Evolutionary conservation across 2,797 vertebrate genomes (phyloP), one percentile per base, ranked within the genome.

Genomic region (Pseudotriccus pelzelni): DNA sequence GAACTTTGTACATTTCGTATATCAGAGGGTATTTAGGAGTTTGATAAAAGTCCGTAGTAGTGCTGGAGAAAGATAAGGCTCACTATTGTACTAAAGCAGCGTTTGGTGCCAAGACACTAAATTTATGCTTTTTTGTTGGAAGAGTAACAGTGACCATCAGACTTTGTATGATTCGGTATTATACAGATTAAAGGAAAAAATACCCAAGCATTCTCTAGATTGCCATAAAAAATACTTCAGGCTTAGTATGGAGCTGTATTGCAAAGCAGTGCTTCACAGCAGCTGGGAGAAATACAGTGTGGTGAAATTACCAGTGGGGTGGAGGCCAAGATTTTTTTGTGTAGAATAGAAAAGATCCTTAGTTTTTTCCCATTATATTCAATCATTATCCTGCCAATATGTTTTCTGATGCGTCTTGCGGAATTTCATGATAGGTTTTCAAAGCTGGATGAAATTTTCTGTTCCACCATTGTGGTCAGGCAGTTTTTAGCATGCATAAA

Each of bases 1-100:
- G 83, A 93, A 90, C 79, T 85, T 85, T 69, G 63, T 72, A 43
- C 66, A 37, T 59, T 84, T 92, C 73, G 63, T 94, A 70, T 94
- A 92, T 34, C 4, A 12, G 88, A 74, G 47, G 8, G 28, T 70
- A 73, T 96, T 95, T 16, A 69, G 52, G 50, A 82, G 58, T 78
- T 89, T 80, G 94, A 87, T 95, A 96, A 81, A 90, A 89, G 60
- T 85, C 27, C 2, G 1, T 59, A 60, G 78, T 36, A 60, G 68
- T 97, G 95, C 80, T 92, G 46, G 59, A 63, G 89, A 95, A 93
- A 96, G 96, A 97, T 97, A 97, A 97, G 96, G 36, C 67, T 86
- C 10, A 1, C 73, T 93, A 94, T 97, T 97, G 91, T 96, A 53
- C 32, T 93, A n/a, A 84, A 94, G 82, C 76, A 92, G 74, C 58